Conservation (phyloP, 2,888 invertebrate species). For the Caenorhabditis becei region DNA sequence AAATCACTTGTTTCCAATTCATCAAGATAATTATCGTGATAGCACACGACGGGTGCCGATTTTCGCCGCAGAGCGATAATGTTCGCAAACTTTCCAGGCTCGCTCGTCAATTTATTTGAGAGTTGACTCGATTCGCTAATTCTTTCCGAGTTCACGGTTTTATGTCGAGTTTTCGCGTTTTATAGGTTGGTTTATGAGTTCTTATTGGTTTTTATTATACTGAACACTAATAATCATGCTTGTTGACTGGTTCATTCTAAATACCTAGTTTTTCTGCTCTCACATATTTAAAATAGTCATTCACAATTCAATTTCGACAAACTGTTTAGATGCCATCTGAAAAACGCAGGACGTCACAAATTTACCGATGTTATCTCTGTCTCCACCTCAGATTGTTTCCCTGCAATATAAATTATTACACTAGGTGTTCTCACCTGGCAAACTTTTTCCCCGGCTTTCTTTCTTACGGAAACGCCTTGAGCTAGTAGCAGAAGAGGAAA, state of each 20-base stretch:
- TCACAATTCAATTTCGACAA: not conserved
- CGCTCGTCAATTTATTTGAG: slow-evolving; percentile 6
- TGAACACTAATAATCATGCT: not conserved
- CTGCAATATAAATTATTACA: slow-evolving; percentile 1
- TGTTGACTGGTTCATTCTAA: not conserved
- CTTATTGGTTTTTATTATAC: not conserved
- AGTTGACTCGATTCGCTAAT: not conserved
- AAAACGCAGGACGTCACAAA: not conserved
- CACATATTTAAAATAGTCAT: too few relatives aligned
- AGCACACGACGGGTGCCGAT: slow-evolving; percentile 30
- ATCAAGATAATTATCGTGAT: slow-evolving; percentile 58
- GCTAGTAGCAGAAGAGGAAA: too few relatives aligned
- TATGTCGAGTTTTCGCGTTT: not conserved
- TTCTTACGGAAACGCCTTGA: not conserved
- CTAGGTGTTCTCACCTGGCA: not conserved
- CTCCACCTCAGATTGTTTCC: not conserved
- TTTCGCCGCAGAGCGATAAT: slow-evolving; percentile 45
- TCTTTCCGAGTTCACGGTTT: not conserved
- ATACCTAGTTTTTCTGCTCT: too few relatives aligned
- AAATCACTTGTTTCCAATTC: slow-evolving; percentile 58
- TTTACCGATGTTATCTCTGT: not conserved
- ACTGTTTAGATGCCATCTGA: not conserved
- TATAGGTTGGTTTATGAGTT: slow-evolving; percentile 1
- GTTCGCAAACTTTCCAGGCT: slow-evolving; percentile 13
- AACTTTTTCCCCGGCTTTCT: not conserved